Base-by-base conservation (phyloP, 2,888 invertebrate species). In the Plagodis pulveraria region DNA sequence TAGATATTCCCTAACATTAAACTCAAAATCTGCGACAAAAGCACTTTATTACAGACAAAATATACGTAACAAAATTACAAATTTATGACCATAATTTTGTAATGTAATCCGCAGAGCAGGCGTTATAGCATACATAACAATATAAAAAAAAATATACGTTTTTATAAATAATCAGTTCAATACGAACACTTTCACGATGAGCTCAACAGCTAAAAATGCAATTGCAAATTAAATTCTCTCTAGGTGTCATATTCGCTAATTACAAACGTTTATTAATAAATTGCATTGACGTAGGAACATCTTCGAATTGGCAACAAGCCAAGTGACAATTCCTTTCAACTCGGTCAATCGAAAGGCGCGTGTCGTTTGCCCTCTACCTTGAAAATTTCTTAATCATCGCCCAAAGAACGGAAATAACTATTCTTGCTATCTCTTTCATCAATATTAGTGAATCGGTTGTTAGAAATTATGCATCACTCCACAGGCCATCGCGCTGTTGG, bases 241-340 rank as follows among this genome's bases (percentile, higher is more conserved):
- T 45, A 45, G 41, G 6, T 34, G 38, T 35, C 53, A 45, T 36
- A 50, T 51, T 49, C 35, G 44, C 45, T 60, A 56, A 56, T 55
- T 55, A 50, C 42, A 54, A n/a, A 44, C 7, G 36, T 45, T 32
- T 45, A 50, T 56, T 38, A 53, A 42, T 48, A 50, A 53, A 53
- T n/a, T 45, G 34, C 51, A 55, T 58, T 62, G 64, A 64, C 66
- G 66, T 60, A 62, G 22, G 22, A 22, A 22, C 22, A 22, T 22
- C 22, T 58, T 41, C 68, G 67, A 65, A 56, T 76, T 78, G 80
- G 77, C 81, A 76, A 70, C 66, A 52, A 62, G 73, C 76, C 75
- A 71, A 77, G 66, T 69, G 76, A 82, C 79, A 79, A 80, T 77
- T 79, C 76, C 77, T 76, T 73, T 69, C 65, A 72, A 70, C 70